Percentiles rank a stretch among this genome's conserved stretches.
Evolutionary conservation across 1,140 invertebrate species (phyloP).

Genomic region (Olivierus martensii): DNA sequence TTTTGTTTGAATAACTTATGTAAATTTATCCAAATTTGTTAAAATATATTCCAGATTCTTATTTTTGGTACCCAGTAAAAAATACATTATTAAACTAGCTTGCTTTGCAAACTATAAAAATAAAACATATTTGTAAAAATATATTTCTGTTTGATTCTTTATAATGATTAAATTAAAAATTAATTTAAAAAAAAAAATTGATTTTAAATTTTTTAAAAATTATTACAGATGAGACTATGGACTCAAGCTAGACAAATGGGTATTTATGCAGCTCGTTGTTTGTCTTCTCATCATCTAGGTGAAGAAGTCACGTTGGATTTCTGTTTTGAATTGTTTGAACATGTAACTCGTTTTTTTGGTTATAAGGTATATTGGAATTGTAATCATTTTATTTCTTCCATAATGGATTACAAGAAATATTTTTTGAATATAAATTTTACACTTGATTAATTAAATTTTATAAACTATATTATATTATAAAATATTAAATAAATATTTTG

Average conservation of each 20-base stretch:
- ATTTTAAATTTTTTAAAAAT: not conserved
- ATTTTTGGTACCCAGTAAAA: too few species aligned
- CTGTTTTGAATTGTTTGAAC: slow-evolving; percentile 86
- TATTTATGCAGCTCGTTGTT: slow-evolving; percentile 76
- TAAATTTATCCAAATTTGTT: too few species aligned
- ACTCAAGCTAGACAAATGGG: slow-evolving; percentile 97
- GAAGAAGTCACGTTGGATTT: slow-evolving; percentile 12
- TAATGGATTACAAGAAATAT: slow-evolving; percentile 17
- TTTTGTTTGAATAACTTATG: too few species aligned
- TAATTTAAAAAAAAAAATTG: too few species aligned
- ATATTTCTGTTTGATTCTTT: too few species aligned
- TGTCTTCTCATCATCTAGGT: slow-evolving; percentile 42
- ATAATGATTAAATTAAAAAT: too few species aligned
- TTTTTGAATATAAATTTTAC: slow-evolving; percentile 13
- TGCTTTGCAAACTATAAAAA: too few species aligned
- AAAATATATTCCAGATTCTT: too few species aligned
- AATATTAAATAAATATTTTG: not conserved
- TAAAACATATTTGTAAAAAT: too few species aligned
- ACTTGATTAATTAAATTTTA: too few species aligned
- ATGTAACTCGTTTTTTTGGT: slow-evolving; percentile 90
- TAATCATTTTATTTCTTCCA: slow-evolving; percentile 15
- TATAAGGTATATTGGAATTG: slow-evolving; percentile 52
- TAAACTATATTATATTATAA: too few species aligned
- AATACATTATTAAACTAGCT: too few species aligned
- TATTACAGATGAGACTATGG: slow-evolving; percentile 80